Evolutionary conservation across 2,113 vertebrate genomes (phyloP).

Genomic region (Oxyruncus cristatus): DNA sequence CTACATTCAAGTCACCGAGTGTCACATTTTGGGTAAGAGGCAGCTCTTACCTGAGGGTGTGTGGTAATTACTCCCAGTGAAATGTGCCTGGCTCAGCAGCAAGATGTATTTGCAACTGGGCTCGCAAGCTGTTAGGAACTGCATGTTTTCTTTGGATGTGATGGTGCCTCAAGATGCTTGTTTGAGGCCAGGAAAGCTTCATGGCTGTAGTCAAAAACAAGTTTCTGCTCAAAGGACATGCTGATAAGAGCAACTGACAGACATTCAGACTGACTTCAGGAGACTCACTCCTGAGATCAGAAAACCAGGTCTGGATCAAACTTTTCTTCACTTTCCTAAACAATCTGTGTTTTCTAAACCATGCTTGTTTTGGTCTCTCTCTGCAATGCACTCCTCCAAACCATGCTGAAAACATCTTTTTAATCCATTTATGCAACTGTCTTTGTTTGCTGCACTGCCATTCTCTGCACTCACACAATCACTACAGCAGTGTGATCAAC

Average conservation of each 20-base stretch:
- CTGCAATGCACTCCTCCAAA: not conserved
- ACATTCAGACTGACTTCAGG: not conserved
- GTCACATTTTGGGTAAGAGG: not conserved
- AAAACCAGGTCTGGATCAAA: not conserved
- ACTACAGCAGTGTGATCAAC: not conserved
- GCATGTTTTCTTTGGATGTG: rapidly evolving
- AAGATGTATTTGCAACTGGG: not conserved
- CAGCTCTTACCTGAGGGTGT: not conserved
- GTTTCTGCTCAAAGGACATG: not conserved
- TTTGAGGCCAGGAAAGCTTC: not conserved
- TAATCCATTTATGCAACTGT: slow-evolving; percentile 16
- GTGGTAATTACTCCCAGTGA: slow-evolving; percentile 5
- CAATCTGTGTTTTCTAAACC: not conserved
- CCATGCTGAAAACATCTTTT: not conserved
- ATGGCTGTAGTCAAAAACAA: not conserved
- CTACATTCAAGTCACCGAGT: rapidly evolving
- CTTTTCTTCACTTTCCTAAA: not conserved
- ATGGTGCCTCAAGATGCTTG: not conserved
- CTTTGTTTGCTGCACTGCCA: not conserved
- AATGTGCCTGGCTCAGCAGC: not conserved
- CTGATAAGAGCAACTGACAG: not conserved
- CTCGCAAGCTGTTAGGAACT: not conserved
- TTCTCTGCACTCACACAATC: slow-evolving; percentile 1
- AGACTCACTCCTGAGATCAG: not conserved
- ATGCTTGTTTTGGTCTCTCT: not conserved